Base-by-base conservation (phyloP, 2,888 invertebrate species). In the Tipula confusa region DNA sequence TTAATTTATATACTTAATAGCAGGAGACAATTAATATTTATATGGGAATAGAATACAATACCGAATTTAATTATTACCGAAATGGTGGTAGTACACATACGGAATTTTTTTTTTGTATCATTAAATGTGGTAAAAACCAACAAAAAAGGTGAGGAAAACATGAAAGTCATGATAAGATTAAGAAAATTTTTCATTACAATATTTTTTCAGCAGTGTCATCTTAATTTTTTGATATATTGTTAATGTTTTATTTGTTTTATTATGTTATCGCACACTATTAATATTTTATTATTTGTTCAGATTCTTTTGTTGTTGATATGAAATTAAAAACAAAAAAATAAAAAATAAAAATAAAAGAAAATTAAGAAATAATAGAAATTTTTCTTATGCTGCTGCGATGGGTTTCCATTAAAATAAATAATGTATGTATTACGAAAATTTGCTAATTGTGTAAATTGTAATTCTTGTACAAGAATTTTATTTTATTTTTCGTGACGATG, bases 151-250 rank as follows among this genome's bases (percentile, higher is more conserved):
- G 2, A 64, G 24, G 24, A 64, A 43, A 43, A 64, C n/a, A 24
- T 18, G 64, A 64, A 64, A 64, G 64, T 64, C 64, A 64, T 64
- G 64, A 64, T 64, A 64, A 64, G 64, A 64, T 64, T 64, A 64
- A 64, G 64, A 64, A 64, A n/a, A 64, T 64, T 64, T 64, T 64
- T 64, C 64, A 64, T 64, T 64, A 64, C 64, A 11, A 9, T 64
- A n/a, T 64, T 64, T 64, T 64, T 64, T 64, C 18, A 64, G 18
- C 64, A 64, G 64, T 64, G 64, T 64, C 64, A 64, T 64, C 64
- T 64, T 64, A 64, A 64, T 64, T 24, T 64, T 64, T 64, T 64
- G 64, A 64, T 64, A 64, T 64, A 64, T 64, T 64, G 64, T 64
- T 64, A 64, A 64, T 64, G 18, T 64, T 64, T 64, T 64, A 64